Evolutionary conservation across 2,113 vertebrate genomes (phyloP), one percentile per base, ranked within the genome.

Genomic region (Syngnathus scovelli): DNA sequence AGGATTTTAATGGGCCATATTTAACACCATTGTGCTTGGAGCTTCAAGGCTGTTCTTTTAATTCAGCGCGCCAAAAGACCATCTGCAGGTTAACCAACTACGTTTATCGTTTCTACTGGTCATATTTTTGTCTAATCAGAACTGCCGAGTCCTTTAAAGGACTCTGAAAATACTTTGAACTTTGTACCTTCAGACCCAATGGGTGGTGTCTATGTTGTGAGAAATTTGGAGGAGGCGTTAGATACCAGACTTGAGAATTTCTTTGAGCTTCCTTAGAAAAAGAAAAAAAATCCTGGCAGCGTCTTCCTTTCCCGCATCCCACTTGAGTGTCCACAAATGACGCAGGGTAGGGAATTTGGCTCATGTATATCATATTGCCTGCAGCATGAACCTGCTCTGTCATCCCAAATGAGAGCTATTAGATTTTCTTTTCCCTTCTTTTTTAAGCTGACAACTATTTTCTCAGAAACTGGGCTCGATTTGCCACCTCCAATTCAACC

Each of bases 41-140:
- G 64, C 7, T 64, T 60, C 18, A 64, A 44, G 59, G 59, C 39
- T 61, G 21, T 41, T 38, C 10, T 58, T 63, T 63, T 46, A 27
- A 49, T 55, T 10, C 27, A 59, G 43, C 15, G 10, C 12, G 6
- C 54, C 12, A 52, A 37, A 59, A 38, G 39, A 36, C 38, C 33
- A 64, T 38, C 23, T 36, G 6, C 38, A 37, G 33, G 56, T 58
- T 16, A 36, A 1, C 36, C 58, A 5, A 13, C 27, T 4, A 33
- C 7, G 6, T 33, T 56, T 33, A 5, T 7, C 4, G 1, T 56
- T 33, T 15, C 54, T 27, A 56, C 9, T 23, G 21, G 5, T 12
- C 12, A 56, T 56, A 55, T 55, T 27, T 9, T 27, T 55, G 3
- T 21, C 8, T 6, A 27, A 54, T 21, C n/a, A 8, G n/a, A 5